These are phyloP conservation scores for Apodemia mormo DNA, from an alignment of 2,888 invertebrate species.

Conservation along the genomic window DNA sequence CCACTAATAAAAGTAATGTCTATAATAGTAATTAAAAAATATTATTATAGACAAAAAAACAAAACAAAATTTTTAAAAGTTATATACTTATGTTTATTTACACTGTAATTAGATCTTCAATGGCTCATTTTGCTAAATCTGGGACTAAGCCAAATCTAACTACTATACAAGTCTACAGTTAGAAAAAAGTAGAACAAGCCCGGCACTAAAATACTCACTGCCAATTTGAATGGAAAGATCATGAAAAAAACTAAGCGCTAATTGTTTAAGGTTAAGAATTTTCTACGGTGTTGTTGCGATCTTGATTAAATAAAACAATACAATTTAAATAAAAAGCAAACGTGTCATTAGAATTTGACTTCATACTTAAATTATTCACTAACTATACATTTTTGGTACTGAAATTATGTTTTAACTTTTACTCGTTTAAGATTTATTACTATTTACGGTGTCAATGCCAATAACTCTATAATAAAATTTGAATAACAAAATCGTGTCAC, in stretches of 20 bases:
- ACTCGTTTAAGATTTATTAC: no score
- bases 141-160: slow-evolving; percentile 8
- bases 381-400: no score
- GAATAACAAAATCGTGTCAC: no score
- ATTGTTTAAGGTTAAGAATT: neutral
- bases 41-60: no score
- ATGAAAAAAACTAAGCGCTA: neutral
- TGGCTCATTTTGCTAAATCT: slow-evolving; percentile 6
- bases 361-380: no score
- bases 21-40: no score
- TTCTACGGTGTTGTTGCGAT: neutral
- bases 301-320: neutral
- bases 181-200: slow-evolving; percentile 13
- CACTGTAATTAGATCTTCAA: slow-evolving; percentile 11
- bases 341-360: neutral
- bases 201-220: neutral
- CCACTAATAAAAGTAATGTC: no score
- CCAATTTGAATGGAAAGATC: slow-evolving; percentile 12
- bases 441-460: no score
- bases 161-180: slow-evolving; percentile 15
- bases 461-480: no score
- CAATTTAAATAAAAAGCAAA: no score
- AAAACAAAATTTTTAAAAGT: neutral
- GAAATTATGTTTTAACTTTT: no score
- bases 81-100: slow-evolving; percentile 12